Conservation (phyloP, 2,797 vertebrate genomes). For the Dendrocincla tyrannina region DNA sequence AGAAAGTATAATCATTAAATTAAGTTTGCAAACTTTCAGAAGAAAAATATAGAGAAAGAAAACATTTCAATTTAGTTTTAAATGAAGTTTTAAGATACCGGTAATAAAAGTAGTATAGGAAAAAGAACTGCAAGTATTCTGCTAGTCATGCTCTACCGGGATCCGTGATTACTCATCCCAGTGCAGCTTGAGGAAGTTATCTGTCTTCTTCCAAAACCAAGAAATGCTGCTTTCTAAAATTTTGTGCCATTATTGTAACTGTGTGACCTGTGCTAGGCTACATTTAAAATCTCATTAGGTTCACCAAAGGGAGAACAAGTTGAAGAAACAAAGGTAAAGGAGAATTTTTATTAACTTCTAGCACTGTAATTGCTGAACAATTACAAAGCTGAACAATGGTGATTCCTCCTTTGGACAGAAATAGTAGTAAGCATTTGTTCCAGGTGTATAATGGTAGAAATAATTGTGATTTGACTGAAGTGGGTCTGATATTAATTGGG, state of each 20-base stretch:
- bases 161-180: not conserved
- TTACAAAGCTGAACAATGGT: not conserved
- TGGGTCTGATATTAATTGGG: conserved; percentile 27
- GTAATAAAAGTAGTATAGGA: not conserved
- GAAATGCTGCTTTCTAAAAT: not conserved
- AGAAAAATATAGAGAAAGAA: not conserved
- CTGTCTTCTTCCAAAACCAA: not conserved
- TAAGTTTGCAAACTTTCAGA: not conserved
- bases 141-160: not conserved
- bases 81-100: not conserved
- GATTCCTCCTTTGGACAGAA: not conserved
- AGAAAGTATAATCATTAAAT: not conserved
- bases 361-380: not conserved
- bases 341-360: not conserved
- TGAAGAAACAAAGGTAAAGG: not conserved
- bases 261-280: not conserved
- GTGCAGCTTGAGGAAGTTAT: not conserved
- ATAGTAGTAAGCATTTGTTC: not conserved
- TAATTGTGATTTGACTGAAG: conserved; percentile 13
- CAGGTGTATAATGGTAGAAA: not conserved
- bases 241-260: not conserved
- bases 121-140: not conserved
- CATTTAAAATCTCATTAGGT: not conserved
- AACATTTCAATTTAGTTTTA: not conserved
- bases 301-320: not conserved